Conservation (phyloP, 2,888 invertebrate species). For the Drosophila testacea region DNA sequence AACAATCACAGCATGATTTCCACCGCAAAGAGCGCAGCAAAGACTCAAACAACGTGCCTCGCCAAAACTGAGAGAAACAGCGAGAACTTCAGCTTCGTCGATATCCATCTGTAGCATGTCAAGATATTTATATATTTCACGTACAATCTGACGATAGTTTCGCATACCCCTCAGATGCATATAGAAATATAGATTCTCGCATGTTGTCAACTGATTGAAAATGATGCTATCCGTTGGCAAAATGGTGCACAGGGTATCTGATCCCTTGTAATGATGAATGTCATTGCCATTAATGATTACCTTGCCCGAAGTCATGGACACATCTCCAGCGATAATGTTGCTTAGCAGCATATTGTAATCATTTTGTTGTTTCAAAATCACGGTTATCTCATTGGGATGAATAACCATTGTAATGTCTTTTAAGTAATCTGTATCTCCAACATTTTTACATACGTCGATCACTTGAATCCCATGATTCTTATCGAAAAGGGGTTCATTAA, state of each 20-base stretch:
- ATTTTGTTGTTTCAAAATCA: constrained; percentile 11
- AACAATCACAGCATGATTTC: constrained; percentile 21
- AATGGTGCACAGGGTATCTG: constrained; percentile 7
- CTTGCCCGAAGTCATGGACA: constrained; percentile 8
- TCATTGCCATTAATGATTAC: constrained; percentile 22
- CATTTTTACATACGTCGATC: constrained; percentile 6
- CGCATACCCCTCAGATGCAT: constrained; percentile 31
- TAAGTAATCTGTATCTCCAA: constrained; percentile 12
- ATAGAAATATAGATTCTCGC: constrained; percentile 29
- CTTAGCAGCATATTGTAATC: constrained; percentile 3
- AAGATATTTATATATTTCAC: constrained; percentile 25
- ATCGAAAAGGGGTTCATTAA: constrained; percentile 4
- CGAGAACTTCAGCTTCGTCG: constrained; percentile 2
- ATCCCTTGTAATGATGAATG: neutral
- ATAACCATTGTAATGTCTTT: constrained; percentile 19
- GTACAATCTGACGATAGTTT: constrained; percentile 21
- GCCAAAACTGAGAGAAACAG: constrained; percentile 1
- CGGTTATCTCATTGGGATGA: constrained; percentile 39
- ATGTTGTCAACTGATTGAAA: constrained; percentile 15
- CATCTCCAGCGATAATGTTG: constrained; percentile 18
- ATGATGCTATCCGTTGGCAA: constrained; percentile 21
- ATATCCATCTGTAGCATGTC: neutral
- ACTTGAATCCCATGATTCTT: constrained; percentile 25
- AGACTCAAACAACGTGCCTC: constrained; percentile 24
- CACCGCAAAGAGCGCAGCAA: constrained; percentile 33